These are phyloP conservation scores for Lutjanus argentimaculatus DNA, from an alignment of 2,797 vertebrate species.

Conservation along the genomic window DNA sequence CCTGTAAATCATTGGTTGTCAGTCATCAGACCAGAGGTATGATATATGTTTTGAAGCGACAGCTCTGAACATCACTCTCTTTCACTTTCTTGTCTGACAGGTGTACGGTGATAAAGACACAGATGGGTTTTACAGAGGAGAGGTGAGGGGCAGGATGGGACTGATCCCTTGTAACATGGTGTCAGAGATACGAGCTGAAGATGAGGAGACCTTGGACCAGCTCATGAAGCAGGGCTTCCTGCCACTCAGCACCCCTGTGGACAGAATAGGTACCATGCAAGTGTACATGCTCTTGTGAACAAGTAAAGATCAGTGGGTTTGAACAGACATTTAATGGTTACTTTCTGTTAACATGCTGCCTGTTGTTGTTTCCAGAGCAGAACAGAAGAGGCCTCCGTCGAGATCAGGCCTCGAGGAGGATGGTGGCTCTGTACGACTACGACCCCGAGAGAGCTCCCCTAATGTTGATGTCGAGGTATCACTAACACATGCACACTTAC, in stretches of 20 bases:
- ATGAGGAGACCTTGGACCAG: conserved; percentile 95
- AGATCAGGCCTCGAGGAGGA: conserved; percentile 89
- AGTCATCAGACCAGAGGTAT: not conserved
- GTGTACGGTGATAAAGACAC: conserved; percentile 97
- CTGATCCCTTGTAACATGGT: conserved; percentile 99
- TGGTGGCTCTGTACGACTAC: conserved; percentile 98
- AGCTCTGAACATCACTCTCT: conserved; percentile 1
- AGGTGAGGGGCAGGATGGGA: conserved; percentile 91
- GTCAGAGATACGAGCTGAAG: conserved; percentile 95
- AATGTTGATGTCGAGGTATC: conserved; percentile 97
- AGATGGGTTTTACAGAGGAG: conserved; percentile 96
- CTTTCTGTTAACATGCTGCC: not conserved
- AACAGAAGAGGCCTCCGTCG: conserved; percentile 86
- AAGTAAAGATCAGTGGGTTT: not conserved
- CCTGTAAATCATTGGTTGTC: too few relatives aligned
- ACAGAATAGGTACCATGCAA: conserved; percentile 89
- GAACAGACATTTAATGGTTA: too few relatives aligned
- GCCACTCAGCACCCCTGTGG: conserved; percentile 94
- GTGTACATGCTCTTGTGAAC: not conserved
- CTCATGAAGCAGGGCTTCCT: conserved; percentile 97
- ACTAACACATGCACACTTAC: not conserved
- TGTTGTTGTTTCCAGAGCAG: conserved; percentile 85
- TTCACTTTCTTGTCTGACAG: conserved; percentile 74
- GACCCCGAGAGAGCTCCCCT: conserved; percentile 96
- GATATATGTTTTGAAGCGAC: not conserved